Base-by-base conservation (phyloP, 2,113 vertebrate genomes). In the Pelmatolapia mariae region DNA sequence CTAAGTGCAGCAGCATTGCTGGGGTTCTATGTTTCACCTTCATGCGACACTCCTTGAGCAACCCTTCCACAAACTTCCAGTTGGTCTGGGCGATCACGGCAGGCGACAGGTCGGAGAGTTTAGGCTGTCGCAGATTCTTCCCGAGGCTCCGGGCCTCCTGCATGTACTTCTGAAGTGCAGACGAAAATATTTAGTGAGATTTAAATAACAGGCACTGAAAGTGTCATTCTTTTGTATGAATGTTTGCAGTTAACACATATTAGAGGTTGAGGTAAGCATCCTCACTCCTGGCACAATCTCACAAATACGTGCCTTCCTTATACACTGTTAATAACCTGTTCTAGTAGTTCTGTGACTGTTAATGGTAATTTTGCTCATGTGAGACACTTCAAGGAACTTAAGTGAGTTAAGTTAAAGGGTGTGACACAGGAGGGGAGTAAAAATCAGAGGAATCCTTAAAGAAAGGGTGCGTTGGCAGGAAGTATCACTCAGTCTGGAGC, bases 1-100 rank as follows among this genome's bases (percentile, higher is more conserved):
- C 22, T 4, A 73, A 45, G 68, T 45, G 40, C 40, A 45, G 40
- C 22, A 26, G 22, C 22, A 16, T 59, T 73, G 36, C 11, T 6
- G 40, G 15, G 22, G 68, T 45, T 76, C 15, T 26, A 0, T 36
- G 24, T 29, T 76, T 47, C 40, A 99, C 99, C 98, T 99, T 99
- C 92, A 98, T 99, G 83, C 98, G 96, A 91, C 99, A 99, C 91
- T 99, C 98, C 92, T 99, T 99, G 89, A 99, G 94, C 87, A 99
- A 94, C 4, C 98, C 98, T 84, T 99, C 99, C 10, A 99, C 99
- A 96, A 99, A 99, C 87, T 99, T 99, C 97, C 98, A 99, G 95
- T 99, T 99, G n/a, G 99, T 99, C 90, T 99, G 99, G 47, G 99
- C 98, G 80, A 99, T 99, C 82, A 99, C 98, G 0, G 98, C 99